Base-by-base conservation (phyloP, 1,140 invertebrate species). In the Heterodera schachtii region DNA sequence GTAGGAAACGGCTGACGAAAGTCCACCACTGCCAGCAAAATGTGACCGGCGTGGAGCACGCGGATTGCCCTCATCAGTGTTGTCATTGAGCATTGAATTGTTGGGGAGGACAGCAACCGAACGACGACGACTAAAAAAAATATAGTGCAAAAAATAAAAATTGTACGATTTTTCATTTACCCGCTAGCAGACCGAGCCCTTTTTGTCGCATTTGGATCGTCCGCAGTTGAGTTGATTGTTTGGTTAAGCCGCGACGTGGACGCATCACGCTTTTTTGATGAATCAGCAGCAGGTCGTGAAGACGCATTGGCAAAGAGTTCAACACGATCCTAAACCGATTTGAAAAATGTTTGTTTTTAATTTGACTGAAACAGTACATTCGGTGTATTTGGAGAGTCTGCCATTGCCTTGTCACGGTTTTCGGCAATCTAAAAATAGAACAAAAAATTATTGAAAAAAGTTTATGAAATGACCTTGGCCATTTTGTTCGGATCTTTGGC, bases 401-500 rank as follows among this genome's bases (percentile, higher is more conserved):
- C 73, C 70, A 83, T 19, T 8, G 83, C 85, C 43, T 87, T 87
- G n/a, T 83, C 60, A 49, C 66, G 31, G 41, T 73, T 83, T n/a
- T 80, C 80, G 16, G 43, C 81, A 52, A 80, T 73, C 77, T 82
- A 19, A 47, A 73, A 74, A 82, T 31, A 31, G 1, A 31, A 9
- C 11, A 8, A 11, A 31, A 11, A 6, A 47, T 57, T 0, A 6
- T 64, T 21, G 8, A 49, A 64, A 75, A 49, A 31, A 11, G 9
- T n/a, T 41, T n/a, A 79, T 4, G n/a, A 31, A 60, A n/a, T 79
- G 88, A 93, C 93, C 91, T 98, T 98, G 43, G 93, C 92, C 93
- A 97, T 94, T 91, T 98, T 99, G 3, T 97, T 90, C n/a, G 87
- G 82, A 66, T 93, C 93, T 89, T 95, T 80, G 57, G 90, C 96